phyloP scores from a whole-genome alignment of 2,888 invertebrate species.

The Liopterus haemorrhoidalis region DNA sequence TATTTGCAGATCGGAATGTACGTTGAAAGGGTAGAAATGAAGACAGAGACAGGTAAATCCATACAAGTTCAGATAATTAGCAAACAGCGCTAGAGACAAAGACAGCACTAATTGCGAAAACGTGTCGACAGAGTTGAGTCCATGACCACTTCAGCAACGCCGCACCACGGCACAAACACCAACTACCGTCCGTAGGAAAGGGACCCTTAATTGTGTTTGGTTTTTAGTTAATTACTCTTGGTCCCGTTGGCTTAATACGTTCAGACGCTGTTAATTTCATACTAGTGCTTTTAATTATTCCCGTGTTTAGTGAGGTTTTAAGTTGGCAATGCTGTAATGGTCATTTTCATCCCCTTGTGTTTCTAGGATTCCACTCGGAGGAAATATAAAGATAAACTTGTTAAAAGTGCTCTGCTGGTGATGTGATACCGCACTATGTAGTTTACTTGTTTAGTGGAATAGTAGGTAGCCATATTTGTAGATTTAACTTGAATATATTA shows the following conservation, averaged over 20 bases:
- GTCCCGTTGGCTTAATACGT: slow-evolving; percentile 17
- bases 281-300: slow-evolving; percentile 21
- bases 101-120: slow-evolving; percentile 36
- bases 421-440: too few species aligned
- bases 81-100: slow-evolving; percentile 31
- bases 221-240: slow-evolving; percentile 23
- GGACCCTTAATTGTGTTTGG: slow-evolving; percentile 24
- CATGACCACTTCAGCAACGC: slow-evolving; percentile 32
- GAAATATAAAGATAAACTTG: too few species aligned
- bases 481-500: too few species aligned
- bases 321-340: too few species aligned
- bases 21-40: slow-evolving; percentile 27
- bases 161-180: slow-evolving; percentile 6
- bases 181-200: slow-evolving; percentile 13
- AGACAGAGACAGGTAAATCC: slow-evolving; percentile 16
- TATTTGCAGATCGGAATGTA: slow-evolving; percentile 24
- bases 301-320: too few species aligned
- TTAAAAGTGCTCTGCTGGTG: too few species aligned
- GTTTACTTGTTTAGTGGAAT: too few species aligned
- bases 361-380: too few species aligned
- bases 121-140: slow-evolving; percentile 36
- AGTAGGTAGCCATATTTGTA: too few species aligned
- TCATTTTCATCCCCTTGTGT: too few species aligned
- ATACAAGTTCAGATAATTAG: slow-evolving; percentile 29
- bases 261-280: slow-evolving; percentile 20